A percentile compares a stretch with the other conserved stretches of the same genome.
Evolutionary conservation across 2,888 invertebrate species (phyloP).

Genomic region (Athalia rosae): DNA sequence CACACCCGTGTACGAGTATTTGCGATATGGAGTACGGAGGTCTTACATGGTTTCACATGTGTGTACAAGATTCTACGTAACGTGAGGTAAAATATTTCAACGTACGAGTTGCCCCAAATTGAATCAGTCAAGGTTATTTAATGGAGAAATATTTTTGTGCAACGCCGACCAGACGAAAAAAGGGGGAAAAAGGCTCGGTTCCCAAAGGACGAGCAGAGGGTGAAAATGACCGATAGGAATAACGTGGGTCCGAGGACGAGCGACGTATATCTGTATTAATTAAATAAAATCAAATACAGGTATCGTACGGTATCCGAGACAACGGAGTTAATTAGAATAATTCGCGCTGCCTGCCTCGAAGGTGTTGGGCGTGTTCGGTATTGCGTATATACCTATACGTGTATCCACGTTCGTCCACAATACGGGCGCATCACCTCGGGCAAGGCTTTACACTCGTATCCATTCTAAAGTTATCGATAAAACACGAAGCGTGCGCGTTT

Average conservation of each 20-base stretch:
- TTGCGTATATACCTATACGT: not conserved
- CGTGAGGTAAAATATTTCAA: too few species aligned
- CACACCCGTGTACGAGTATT: too few species aligned
- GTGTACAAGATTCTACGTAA: not conserved
- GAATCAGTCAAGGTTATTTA: constrained; percentile 11
- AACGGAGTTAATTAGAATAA: too few species aligned
- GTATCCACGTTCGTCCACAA: not conserved
- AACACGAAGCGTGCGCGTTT: constrained; percentile 26
- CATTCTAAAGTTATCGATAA: constrained; percentile 38
- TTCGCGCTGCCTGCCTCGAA: too few species aligned
- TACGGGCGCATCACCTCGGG: not conserved
- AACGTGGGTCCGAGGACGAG: too few species aligned
- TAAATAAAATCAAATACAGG: too few species aligned
- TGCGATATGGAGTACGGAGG: not conserved
- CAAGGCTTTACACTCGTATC: constrained; percentile 1
- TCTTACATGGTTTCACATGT: not conserved
- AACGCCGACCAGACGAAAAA: not conserved
- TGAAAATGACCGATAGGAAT: too few species aligned
- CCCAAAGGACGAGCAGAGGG: too few species aligned
- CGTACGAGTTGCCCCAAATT: constrained; percentile 17
- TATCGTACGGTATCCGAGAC: too few species aligned
- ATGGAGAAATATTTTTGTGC: not conserved
- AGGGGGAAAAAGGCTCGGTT: too few species aligned
- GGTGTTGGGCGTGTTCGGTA: too few species aligned
- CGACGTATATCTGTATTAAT: too few species aligned